Base-by-base conservation (phyloP, 2,888 invertebrate species). In the Mimumesa dahlbomi region DNA sequence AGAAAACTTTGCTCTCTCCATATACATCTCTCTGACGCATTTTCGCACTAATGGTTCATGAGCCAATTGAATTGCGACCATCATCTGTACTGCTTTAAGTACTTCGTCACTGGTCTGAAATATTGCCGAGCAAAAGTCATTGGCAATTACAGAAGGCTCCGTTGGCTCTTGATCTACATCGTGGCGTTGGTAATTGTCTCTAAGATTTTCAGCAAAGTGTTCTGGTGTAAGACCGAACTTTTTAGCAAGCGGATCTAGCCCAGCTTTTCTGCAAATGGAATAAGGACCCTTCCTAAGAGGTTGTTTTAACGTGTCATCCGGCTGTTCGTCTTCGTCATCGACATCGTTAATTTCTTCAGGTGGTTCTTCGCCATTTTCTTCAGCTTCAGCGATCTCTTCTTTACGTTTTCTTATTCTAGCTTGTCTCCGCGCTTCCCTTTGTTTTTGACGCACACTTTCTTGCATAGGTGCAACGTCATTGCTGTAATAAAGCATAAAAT, bases 191-290 rank as follows among this genome's bases (percentile, higher is more conserved):
- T 98, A 98, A 88, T 97, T 97, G 86, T 98, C 98, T 0, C 97
- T 93, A 5, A 99, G 91, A 91, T 99, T 99, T 90, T 98, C 98
- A 0, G 97, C 98, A 89, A 97, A 98, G 89, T 98, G 95, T 87
- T 97, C 97, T 0, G 99, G 97, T 0, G 95, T 93, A 53, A 99
- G 90, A 69, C 99, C 99, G 89, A 98, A 99, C 86, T 95, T 94
- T 87, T 95, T 95, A 1, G 96, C 96, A 43, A 98, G 92, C 0
- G 94, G 94, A 82, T 94, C 95, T 9, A 98, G 92, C 19, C 97
- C 97, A 1, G 96, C 96, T 87, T 94, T 95, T 54, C 94, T 92
- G 83, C 98, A 98, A 75, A 98, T 93, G 36, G 94, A 93, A 86
- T 98, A 98, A 0, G 97, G 95, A 1, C 98, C 97, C 42, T 95